phyloP scores from a whole-genome alignment of 2,797 vertebrate species.

The Scolopax bukidnonensis region DNA sequence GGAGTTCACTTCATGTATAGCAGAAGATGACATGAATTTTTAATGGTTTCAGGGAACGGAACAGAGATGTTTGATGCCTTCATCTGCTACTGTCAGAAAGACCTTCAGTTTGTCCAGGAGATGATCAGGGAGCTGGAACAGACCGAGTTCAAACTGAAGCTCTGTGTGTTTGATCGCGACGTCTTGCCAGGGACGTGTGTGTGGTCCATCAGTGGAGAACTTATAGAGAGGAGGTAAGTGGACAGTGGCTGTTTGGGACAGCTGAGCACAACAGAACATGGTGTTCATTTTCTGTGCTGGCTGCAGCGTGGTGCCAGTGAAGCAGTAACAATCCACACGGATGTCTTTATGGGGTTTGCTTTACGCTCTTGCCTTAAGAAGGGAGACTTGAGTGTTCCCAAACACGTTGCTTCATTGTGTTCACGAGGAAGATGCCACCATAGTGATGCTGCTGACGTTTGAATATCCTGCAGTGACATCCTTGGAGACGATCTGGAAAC shows the following conservation, averaged over 20 bases:
- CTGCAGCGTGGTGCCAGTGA: background rate
- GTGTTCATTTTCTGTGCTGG: background rate
- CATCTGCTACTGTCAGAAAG: slow-evolving; percentile 95
- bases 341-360: background rate
- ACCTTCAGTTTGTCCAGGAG: slow-evolving; percentile 91
- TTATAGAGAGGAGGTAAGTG: slow-evolving; percentile 91
- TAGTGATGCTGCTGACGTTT: background rate
- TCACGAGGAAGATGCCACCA: background rate
- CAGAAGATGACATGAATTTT: background rate
- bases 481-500: background rate
- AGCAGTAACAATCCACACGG: background rate
- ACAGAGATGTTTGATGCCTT: slow-evolving; percentile 95
- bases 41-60: slow-evolving; percentile 70
- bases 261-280: background rate
- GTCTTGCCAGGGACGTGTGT: slow-evolving; percentile 94
- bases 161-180: slow-evolving; percentile 95
- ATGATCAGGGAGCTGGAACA: slow-evolving; percentile 96
- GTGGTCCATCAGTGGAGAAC: slow-evolving; percentile 95
- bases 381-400: background rate
- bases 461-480: background rate
- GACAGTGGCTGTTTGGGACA: background rate
- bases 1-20: background rate
- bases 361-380: background rate
- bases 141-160: slow-evolving; percentile 86
- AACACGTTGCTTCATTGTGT: background rate